Evolutionary conservation across 2,888 invertebrate species (phyloP).

Genomic region (Muscina levida): DNA sequence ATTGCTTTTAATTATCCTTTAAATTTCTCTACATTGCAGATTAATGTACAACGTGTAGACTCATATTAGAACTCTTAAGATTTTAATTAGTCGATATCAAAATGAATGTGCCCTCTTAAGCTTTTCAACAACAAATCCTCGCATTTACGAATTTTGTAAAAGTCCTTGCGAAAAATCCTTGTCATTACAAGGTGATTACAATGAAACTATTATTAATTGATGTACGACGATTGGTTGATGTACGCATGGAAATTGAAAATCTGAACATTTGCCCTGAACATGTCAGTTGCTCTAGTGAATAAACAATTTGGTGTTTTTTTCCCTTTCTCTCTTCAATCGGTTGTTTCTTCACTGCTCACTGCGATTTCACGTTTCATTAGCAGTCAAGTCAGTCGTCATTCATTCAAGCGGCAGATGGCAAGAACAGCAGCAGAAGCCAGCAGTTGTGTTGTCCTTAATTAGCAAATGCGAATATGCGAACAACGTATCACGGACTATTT

Average conservation of each 20-base stretch:
- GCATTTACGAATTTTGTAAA: too few relatives aligned
- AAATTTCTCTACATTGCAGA: too few relatives aligned
- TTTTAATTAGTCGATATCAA: too few relatives aligned
- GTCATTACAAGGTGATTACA: neutral
- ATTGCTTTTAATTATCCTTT: too few relatives aligned
- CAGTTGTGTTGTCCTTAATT: constrained; percentile 25
- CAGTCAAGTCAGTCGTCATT: constrained; percentile 17
- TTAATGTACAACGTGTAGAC: too few relatives aligned
- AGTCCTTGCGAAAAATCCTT: too few relatives aligned
- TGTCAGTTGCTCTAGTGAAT: neutral
- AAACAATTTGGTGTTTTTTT: neutral
- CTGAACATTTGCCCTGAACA: neutral
- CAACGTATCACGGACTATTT: neutral
- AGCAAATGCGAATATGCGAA: neutral
- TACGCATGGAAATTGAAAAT: neutral
- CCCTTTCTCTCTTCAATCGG: too few relatives aligned
- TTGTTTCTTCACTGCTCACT: too few relatives aligned
- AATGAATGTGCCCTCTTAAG: too few relatives aligned
- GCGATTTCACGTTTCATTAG: constrained; percentile 21
- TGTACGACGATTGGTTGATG: neutral
- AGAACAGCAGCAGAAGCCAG: neutral
- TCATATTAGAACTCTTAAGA: too few relatives aligned
- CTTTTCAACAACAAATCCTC: too few relatives aligned
- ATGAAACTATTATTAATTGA: constrained; percentile 36
- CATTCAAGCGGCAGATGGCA: constrained; percentile 1